Conservation (phyloP, 2,113 vertebrate species). For the Pitta sordida region DNA sequence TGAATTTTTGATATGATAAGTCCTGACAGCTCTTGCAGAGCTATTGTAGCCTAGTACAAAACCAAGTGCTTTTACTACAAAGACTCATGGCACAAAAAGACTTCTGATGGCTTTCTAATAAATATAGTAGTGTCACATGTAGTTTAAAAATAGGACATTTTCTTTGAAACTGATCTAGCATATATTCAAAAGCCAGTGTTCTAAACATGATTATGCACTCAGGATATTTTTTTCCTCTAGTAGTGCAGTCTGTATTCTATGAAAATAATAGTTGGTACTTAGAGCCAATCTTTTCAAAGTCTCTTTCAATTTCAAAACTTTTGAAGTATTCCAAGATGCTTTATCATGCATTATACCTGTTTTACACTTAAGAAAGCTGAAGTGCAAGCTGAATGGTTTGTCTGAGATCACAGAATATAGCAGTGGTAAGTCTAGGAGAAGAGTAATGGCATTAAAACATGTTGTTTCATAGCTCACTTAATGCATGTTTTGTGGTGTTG, state of each 20-base stretch:
- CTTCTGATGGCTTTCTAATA: neutral
- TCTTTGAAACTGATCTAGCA: neutral
- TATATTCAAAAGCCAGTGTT: neutral
- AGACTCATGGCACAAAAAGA: neutral
- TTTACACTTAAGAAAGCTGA: neutral
- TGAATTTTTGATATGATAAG: neutral
- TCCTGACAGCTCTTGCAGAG: constrained; percentile 39
- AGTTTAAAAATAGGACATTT: neutral
- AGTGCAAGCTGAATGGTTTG: neutral
- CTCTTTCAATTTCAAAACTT: neutral
- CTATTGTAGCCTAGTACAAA: constrained; percentile 3
- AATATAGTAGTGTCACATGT: neutral
- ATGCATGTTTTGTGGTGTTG: neutral
- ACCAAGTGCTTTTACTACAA: neutral
- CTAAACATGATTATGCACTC: neutral
- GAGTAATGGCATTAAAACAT: neutral
- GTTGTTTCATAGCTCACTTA: neutral
- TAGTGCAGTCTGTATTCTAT: neutral
- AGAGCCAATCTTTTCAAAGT: neutral
- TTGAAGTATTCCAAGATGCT: neutral
- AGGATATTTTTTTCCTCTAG: neutral
- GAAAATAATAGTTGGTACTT: neutral
- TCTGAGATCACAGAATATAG: neutral
- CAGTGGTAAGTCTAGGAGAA: neutral
- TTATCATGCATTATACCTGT: neutral